Conservation (phyloP, 2,113 vertebrate species). For the Indri indri region DNA sequence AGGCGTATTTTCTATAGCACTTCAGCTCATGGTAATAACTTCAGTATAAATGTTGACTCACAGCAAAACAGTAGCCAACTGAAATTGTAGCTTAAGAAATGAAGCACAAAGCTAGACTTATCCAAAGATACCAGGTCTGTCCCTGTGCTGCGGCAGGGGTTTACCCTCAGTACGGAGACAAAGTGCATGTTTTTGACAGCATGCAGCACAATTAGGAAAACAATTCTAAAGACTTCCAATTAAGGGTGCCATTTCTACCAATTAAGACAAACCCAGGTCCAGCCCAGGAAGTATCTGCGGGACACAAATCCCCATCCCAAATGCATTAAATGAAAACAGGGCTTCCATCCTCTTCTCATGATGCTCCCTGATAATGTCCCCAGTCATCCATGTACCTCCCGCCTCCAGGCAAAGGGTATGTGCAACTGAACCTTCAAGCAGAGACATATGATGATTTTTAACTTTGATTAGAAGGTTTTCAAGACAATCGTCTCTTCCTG, state of each 20-base stretch:
- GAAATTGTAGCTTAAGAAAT: not conserved
- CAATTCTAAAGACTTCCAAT: not conserved
- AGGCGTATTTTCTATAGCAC: conserved; percentile 61
- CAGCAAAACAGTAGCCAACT: conserved; percentile 34
- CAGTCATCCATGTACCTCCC: not conserved
- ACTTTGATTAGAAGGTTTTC: conserved; percentile 57
- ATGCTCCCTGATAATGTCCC: not conserved
- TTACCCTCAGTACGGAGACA: not conserved
- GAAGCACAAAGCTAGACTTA: not conserved
- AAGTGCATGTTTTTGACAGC: not conserved
- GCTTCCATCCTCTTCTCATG: not conserved
- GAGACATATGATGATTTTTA: conserved; percentile 37
- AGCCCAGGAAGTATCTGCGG: not conserved
- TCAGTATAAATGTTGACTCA: conserved; percentile 65
- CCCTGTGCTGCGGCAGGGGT: not conserved
- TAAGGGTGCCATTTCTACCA: not conserved
- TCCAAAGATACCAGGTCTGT: not conserved
- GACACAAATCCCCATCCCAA: not conserved
- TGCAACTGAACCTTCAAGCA: conserved; percentile 21
- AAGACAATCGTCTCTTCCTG: conserved; percentile 71
- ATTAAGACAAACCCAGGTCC: not conserved
- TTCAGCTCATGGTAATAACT: conserved; percentile 47
- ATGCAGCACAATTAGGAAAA: not conserved
- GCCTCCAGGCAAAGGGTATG: too few relatives aligned
- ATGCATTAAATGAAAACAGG: not conserved